Evolutionary conservation across 2,797 vertebrate species (phyloP), one percentile per base, ranked within the genome.

Genomic region (Diglossa cyanea): DNA sequence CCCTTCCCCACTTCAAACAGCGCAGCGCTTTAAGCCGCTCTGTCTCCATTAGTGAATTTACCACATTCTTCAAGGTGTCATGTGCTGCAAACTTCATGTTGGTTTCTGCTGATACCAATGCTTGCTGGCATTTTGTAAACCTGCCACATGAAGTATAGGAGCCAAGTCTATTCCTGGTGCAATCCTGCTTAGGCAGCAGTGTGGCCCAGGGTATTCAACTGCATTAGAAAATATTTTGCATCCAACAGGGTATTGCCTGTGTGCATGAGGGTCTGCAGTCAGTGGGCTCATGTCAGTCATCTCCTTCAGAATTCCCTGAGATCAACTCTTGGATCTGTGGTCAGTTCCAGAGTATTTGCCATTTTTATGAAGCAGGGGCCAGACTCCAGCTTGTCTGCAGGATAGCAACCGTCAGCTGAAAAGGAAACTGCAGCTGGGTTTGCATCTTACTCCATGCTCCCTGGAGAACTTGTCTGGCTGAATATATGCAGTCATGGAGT

Each of bases 1-100:
- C 95, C 92, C 73, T 93, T 95, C 91, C 95, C 87, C 87, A 65
- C 96, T 95, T 96, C 90, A 94, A 93, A 92, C 66, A 70, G 90
- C 13, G 3, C 77, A 90, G 85, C 0, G 0, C 66, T 84, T 90
- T 94, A 94, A 94, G 87, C 89, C 13, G 1, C 63, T 96, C 88
- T 42, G 45, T 81, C 82, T 93, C 65, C 9, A 7, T 76, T 74
- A 75, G 84, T 1, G 3, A 55, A 42, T 91, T 91, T 93, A 54
- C 74, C 17, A 5, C 82, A 72, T 94, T 95, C 79, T 94, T 94
- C 74, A 35, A 45, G 65, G 35, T 76, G 70, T 91, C 94, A 92
- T 39, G 91, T 72, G 92, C 88, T 89, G 65, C 73, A 57, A 63
- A 73, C 62, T 80, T 95, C 6, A 10, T 20, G 2, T 83, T 79